phyloP scores from a whole-genome alignment of 1,140 invertebrate genomes.

The Scaptomyza montana region DNA sequence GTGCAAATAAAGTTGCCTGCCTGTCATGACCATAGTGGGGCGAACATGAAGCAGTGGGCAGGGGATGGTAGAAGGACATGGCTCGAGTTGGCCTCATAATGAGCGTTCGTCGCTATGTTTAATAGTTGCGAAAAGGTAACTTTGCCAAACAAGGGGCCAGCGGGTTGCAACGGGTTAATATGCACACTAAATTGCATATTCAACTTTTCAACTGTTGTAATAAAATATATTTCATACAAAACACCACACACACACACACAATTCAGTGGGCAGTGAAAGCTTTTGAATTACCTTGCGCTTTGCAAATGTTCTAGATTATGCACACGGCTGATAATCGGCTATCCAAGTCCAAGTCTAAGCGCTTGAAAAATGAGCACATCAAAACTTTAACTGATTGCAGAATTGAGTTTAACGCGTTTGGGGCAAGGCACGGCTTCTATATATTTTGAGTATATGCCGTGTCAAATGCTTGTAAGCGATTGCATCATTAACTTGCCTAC shows the following conservation, averaged over 20 bases:
- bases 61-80: background rate
- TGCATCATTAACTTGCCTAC: constrained; percentile 76
- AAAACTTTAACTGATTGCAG: constrained; percentile 43
- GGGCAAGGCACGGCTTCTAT: constrained; percentile 4
- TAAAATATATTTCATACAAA: constrained; percentile 62
- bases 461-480: constrained; percentile 71
- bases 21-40: constrained; percentile 16
- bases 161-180: constrained; percentile 48
- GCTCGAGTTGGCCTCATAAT: constrained; percentile 52
- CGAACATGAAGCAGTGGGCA: background rate
- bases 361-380: constrained; percentile 22
- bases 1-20: constrained; percentile 68
- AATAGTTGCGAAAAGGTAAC: constrained; percentile 68
- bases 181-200: constrained; percentile 70
- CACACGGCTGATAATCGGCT: constrained; percentile 27
- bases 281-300: constrained; percentile 24
- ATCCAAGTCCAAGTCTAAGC: background rate
- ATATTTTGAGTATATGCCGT: constrained; percentile 38
- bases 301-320: constrained; percentile 33
- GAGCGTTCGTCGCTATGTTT: constrained; percentile 72
- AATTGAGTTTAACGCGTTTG: constrained; percentile 25
- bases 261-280: constrained; percentile 43
- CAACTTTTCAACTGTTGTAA: constrained; percentile 65
- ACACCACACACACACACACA: constrained; percentile 13
- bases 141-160: constrained; percentile 20